phyloP scores from a whole-genome alignment of 1,140 invertebrate species.

The Heliconius nattereri region DNA sequence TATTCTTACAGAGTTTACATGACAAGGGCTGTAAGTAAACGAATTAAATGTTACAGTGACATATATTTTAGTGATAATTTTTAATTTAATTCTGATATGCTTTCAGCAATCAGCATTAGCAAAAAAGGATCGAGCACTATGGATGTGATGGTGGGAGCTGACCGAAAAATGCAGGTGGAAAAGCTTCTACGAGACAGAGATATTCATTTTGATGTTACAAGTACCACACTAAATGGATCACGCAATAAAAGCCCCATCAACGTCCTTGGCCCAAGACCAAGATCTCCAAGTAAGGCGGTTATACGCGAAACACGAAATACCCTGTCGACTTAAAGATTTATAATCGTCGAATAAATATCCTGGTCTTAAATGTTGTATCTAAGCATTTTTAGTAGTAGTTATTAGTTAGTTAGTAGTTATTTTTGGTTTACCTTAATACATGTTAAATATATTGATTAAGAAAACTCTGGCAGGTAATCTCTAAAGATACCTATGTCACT shows the following conservation, averaged over 20 bases:
- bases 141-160: slow-evolving; percentile 62
- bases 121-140: slow-evolving; percentile 49
- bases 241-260: slow-evolving; percentile 34
- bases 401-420: background rate
- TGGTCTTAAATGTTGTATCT: background rate
- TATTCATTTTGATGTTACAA: slow-evolving; percentile 56
- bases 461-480: background rate
- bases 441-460: too few species aligned
- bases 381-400: background rate
- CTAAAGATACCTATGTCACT: background rate
- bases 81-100: slow-evolving; percentile 6
- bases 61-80: background rate
- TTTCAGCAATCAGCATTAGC: slow-evolving; percentile 64
- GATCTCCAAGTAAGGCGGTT: slow-evolving; percentile 48
- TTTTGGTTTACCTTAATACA: background rate
- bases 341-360: background rate
- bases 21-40: slow-evolving; percentile 61
- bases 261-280: slow-evolving; percentile 25
- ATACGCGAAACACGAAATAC: slow-evolving; percentile 15
- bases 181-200: slow-evolving; percentile 61
- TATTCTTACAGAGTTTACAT: slow-evolving; percentile 66
- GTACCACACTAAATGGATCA: slow-evolving; percentile 36
- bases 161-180: slow-evolving; percentile 53
- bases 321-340: slow-evolving; percentile 11
- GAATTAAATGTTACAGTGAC: background rate